Conservation (phyloP, 2,888 invertebrate genomes). For the Leptinotarsa peninsularis region DNA sequence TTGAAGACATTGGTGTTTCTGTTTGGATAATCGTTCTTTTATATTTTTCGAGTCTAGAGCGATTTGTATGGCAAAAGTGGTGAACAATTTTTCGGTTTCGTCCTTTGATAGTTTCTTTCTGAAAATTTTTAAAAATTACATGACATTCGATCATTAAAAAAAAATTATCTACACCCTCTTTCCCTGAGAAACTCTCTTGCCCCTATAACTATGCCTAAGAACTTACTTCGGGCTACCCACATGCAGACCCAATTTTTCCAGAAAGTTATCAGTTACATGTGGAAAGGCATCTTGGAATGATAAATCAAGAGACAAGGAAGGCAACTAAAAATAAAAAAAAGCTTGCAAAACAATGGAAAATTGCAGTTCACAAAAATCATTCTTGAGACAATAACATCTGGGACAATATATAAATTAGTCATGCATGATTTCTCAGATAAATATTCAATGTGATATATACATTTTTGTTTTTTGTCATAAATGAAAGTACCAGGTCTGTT, state of each 20-base stretch:
- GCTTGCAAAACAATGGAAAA: conserved; percentile 19
- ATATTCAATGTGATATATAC: too few relatives aligned
- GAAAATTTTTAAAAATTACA: conserved; percentile 2
- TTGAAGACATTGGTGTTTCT: conserved; percentile 40
- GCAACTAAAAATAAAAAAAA: conserved; percentile 35
- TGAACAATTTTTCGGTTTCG: conserved; percentile 46
- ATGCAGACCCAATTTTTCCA: conserved; percentile 48
- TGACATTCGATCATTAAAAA: not conserved
- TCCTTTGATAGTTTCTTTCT: conserved; percentile 43
- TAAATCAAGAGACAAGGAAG: conserved; percentile 37
- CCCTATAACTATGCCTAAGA: conserved; percentile 3
- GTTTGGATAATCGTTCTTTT: conserved; percentile 41
- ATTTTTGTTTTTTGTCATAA: too few relatives aligned
- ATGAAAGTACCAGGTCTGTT: too few relatives aligned
- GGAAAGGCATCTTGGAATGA: conserved; percentile 43
- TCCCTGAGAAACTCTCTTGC: not conserved
- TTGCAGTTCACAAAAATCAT: not conserved
- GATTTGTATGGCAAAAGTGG: conserved; percentile 44
- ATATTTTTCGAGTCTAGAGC: conserved; percentile 43
- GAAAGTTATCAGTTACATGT: conserved; percentile 46
- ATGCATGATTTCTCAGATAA: not conserved
- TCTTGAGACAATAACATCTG: not conserved
- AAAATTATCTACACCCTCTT: not conserved
- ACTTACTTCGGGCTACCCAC: conserved; percentile 47
- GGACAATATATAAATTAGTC: not conserved